These are phyloP conservation scores for Parelbella ahira DNA, from an alignment of 2,888 invertebrate species.

Conservation along the genomic window DNA sequence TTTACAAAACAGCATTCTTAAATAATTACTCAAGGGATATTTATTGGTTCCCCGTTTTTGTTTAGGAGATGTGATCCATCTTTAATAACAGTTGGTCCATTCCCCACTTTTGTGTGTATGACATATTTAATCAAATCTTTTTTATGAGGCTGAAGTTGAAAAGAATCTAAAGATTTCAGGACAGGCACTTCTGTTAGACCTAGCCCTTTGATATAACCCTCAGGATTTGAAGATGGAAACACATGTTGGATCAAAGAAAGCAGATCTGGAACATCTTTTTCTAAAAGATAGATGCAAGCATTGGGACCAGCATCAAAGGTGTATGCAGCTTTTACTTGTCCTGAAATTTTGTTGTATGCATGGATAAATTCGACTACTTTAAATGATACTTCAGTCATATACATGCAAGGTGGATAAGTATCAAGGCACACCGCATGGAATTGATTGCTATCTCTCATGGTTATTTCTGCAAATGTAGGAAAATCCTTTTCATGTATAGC, in stretches of 20 bases:
- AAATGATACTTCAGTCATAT: conserved; percentile 94
- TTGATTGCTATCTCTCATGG: conserved; percentile 98
- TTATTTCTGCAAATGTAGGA: conserved; percentile 91
- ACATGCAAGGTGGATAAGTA: conserved; percentile 95
- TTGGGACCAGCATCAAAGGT: conserved; percentile 99
- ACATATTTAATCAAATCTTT: conserved; percentile 87
- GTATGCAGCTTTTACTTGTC: conserved; percentile 90
- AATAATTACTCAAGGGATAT: too few relatives aligned
- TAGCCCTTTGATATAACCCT: conserved; percentile 57
- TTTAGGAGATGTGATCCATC: conserved; percentile 57
- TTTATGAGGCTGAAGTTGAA: conserved; percentile 55
- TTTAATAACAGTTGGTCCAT: conserved; percentile 84
- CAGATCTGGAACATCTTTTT: conserved; percentile 86
- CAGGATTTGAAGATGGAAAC: conserved; percentile 83
- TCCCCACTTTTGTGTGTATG: conserved; percentile 90
- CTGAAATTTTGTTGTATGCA: conserved; percentile 86
- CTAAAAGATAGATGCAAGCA: conserved; percentile 92
- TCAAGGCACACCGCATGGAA: conserved; percentile 97
- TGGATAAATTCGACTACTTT: conserved; percentile 90
- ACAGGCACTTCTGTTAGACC: conserved; percentile 32
- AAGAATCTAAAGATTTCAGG: conserved; percentile 41
- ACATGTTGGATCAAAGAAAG: conserved; percentile 84
- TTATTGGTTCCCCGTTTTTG: conserved; percentile 45
- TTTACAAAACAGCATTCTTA: too few relatives aligned
- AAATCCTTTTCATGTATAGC: conserved; percentile 87